Conservation (phyloP, 2,113 vertebrate species). For the Xenus cinereus region DNA sequence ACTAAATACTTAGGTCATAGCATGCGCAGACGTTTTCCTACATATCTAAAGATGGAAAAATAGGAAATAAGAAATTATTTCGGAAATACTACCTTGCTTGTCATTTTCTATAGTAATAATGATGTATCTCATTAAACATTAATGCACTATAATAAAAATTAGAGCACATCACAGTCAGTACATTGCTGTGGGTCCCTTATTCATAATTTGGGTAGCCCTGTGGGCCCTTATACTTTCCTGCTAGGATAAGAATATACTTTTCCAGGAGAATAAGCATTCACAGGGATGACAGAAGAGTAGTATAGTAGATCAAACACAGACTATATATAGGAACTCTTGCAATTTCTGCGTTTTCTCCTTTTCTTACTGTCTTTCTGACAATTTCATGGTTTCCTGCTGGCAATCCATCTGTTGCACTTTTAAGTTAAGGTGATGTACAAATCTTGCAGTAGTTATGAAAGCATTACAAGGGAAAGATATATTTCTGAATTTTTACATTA, state of each 20-base stretch:
- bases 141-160: not conserved
- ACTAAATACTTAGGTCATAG: not conserved
- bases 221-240: not conserved
- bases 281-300: constrained; percentile 29
- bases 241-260: not conserved
- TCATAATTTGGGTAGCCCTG: not conserved
- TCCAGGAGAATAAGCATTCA: not conserved
- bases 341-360: not conserved
- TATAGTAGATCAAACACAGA: not conserved
- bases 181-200: not conserved
- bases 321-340: not conserved
- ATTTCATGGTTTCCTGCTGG: not conserved
- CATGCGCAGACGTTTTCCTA: not conserved
- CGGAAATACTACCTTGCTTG: not conserved
- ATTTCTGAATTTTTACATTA: not conserved
- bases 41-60: not conserved
- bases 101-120: not conserved
- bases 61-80: not conserved
- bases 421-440: not conserved
- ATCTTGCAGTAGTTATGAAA: constrained; percentile 7
- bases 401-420: constrained; percentile 35
- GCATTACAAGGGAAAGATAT: not conserved
- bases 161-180: not conserved
- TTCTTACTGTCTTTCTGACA: constrained; percentile 21
- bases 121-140: not conserved